phyloP scores from a whole-genome alignment of 2,797 vertebrate species.

The Rhinoraja longicauda region DNA sequence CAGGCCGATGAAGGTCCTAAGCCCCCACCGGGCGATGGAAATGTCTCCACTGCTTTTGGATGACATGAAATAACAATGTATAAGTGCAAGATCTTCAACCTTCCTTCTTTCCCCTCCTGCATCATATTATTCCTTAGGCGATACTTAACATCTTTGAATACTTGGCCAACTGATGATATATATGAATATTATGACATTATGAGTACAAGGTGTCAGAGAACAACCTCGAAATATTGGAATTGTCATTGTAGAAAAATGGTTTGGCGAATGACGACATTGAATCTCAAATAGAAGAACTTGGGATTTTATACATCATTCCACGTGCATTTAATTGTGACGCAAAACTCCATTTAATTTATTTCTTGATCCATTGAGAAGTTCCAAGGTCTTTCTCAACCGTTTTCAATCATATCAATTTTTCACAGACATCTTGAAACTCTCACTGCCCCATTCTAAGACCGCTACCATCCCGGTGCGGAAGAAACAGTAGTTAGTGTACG shows the following conservation, averaged over 20 bases:
- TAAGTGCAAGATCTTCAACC: not conserved
- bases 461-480: no score
- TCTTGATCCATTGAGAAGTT: not conserved
- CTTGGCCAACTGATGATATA: not conserved
- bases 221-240: not conserved
- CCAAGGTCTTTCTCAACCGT: not conserved
- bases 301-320: not conserved
- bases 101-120: not conserved
- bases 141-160: not conserved
- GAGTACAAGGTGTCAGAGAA: not conserved
- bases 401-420: not conserved
- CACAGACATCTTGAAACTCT: no score
- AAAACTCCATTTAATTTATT: not conserved
- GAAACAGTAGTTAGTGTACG: no score
- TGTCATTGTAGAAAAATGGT: not conserved
- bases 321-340: not conserved
- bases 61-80: not conserved
- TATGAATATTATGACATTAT: not conserved
- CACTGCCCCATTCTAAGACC: no score
- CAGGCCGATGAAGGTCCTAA: no score
- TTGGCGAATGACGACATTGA: not conserved
- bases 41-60: not conserved
- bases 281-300: not conserved
- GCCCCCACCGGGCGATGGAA: no score
- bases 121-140: not conserved